Conservation (phyloP, 2,113 vertebrate species). For the Uropsilus gracilis region DNA sequence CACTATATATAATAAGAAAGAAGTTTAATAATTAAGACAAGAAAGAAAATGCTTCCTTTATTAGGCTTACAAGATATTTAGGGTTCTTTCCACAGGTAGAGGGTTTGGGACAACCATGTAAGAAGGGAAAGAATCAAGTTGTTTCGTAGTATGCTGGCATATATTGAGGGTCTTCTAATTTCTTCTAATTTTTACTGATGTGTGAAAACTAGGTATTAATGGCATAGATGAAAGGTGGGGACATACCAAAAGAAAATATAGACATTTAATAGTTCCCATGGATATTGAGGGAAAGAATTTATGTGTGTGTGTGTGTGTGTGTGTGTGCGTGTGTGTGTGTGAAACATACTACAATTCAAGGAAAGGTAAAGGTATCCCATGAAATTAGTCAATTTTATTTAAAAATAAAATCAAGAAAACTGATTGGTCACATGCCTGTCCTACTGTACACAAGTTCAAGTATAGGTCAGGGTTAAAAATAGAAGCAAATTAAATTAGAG, state of each 20-base stretch:
- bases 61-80: neutral
- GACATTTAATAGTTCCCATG: neutral
- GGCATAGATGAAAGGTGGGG: neutral
- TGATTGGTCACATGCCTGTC: no score
- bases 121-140: neutral
- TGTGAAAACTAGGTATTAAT: neutral
- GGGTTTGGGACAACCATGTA: neutral
- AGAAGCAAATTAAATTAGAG: neutral
- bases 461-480: neutral
- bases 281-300: neutral
- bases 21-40: neutral
- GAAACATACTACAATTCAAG: no score
- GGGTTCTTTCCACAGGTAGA: neutral
- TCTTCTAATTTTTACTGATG: neutral
- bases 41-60: neutral
- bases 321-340: no score
- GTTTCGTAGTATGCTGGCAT: neutral
- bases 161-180: neutral
- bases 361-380: neutral
- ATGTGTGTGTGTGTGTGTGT: no score
- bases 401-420: no score
- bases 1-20: no score
- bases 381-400: neutral
- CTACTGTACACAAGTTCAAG: neutral
- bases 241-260: neutral